Conservation (phyloP, 2,797 vertebrate species). For the Muraenolepis orangiensis region DNA sequence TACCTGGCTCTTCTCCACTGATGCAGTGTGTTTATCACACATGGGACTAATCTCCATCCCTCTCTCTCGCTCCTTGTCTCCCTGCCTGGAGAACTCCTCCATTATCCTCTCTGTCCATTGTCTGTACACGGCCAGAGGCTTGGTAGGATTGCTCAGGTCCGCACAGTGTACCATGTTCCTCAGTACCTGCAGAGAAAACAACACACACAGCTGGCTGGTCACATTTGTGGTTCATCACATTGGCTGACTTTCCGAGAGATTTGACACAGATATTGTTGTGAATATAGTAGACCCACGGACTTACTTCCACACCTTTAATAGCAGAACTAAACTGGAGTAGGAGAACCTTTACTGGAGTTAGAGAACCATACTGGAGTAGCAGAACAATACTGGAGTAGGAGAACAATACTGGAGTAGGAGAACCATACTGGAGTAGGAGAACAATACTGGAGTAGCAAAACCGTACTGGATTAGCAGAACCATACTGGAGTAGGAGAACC, state of each 20-base stretch:
- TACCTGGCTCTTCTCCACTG: conserved; percentile 94
- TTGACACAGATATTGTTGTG: not conserved
- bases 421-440: not conserved
- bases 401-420: not conserved
- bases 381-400: not conserved
- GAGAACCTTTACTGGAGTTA: not conserved
- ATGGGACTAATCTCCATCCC: conserved; percentile 97
- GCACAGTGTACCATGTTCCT: conserved; percentile 96
- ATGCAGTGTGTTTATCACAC: conserved; percentile 94
- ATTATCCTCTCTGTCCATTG: conserved; percentile 96
- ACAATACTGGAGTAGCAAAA: not conserved
- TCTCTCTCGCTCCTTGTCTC: conserved; percentile 87
- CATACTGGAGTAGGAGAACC: not conserved
- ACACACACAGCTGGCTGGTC: conserved; percentile 21
- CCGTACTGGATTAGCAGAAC: too few relatives aligned
- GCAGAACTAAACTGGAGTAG: not conserved
- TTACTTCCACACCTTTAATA: too few relatives aligned
- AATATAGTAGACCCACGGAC: not conserved
- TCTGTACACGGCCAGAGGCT: conserved; percentile 87
- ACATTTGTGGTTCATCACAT: conserved; percentile 1
- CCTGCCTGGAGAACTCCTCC: conserved; percentile 94
- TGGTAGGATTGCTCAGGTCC: conserved; percentile 94
- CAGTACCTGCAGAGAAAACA: conserved; percentile 59
- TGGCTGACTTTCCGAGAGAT: not conserved
- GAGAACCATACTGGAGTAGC: not conserved